Base-by-base conservation (phyloP, 2,113 vertebrate genomes). In the Desmodus rotundus region DNA sequence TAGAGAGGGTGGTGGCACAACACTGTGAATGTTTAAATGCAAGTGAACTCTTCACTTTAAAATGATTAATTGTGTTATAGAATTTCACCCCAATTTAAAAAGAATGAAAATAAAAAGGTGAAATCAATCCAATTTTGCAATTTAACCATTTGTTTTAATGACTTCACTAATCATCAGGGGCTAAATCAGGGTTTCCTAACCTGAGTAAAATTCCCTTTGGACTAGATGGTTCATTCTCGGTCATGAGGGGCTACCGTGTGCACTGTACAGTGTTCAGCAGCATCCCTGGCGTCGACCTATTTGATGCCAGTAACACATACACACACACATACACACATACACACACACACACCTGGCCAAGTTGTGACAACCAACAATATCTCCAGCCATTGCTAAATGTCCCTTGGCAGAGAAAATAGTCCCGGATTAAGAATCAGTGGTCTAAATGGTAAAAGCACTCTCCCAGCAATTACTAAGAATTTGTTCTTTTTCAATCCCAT, bases 401-500 rank as follows among this genome's bases (percentile, higher is more conserved):
- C 41, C 72, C 38, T 36, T 63, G 31, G 61, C 24, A 47, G 77
- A 43, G 43, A 87, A 89, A 92, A 85, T 0, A 77, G 24, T 20
- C 45, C 87, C 76, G 28, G 70, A 20, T n/a, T 81, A 84, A 94
- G 85, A 97, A 47, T 56, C 67, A 88, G 41, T 96, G 56, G 50
- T 93, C 87, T 87, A 92, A 94, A 93, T 56, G 84, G 28, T 67
- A 94, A 95, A 93, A 80, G 31, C 15, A 56, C 9, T 95, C 93
- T 89, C 78, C 81, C 26, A 85, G 65, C 14, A 85, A 95, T 82
- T 87, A 92, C 88, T 68, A 92, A 95, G 88, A 94, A 90, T 94
- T 82, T 96, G 56, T 91, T 96, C 54, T 92, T 82, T 94, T 97
- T 63, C 84, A 94, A 70, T 63, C 41, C 31, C 65, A 28, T 88